These are phyloP conservation scores for Peromyscus californicus DNA, from an alignment of 2,113 vertebrate species.

Conservation along the genomic window DNA sequence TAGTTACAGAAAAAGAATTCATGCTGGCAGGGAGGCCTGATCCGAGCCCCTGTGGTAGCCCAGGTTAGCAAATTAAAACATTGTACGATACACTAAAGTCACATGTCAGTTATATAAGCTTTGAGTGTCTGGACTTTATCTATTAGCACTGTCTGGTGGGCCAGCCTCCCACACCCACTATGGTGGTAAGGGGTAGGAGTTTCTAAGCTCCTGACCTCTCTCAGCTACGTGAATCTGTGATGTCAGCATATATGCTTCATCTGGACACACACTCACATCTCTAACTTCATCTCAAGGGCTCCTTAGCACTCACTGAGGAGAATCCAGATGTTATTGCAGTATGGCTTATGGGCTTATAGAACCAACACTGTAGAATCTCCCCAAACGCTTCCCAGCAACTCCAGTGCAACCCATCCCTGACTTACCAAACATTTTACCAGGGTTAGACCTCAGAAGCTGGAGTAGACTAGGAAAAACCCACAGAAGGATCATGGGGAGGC, in stretches of 20 bases:
- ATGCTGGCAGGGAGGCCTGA: background rate
- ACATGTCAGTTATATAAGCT: background rate
- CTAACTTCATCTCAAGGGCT: background rate
- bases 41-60: background rate
- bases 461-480: background rate
- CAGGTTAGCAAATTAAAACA: constrained; percentile 12
- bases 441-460: background rate
- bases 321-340: background rate
- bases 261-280: background rate
- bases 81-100: background rate
- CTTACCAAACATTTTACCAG: background rate
- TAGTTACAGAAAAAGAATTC: background rate
- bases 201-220: background rate
- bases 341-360: background rate
- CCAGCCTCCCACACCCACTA: background rate
- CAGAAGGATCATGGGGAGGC: background rate
- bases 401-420: background rate
- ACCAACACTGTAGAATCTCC: background rate
- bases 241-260: background rate
- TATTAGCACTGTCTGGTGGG: background rate
- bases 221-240: background rate
- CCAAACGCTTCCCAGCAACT: background rate
- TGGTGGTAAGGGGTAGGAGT: background rate
- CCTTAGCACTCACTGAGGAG: background rate
- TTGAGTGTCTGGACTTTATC: background rate